Evolutionary conservation across 2,113 vertebrate genomes (phyloP), one percentile per base, ranked within the genome.

Genomic region (Pavo muticus): DNA sequence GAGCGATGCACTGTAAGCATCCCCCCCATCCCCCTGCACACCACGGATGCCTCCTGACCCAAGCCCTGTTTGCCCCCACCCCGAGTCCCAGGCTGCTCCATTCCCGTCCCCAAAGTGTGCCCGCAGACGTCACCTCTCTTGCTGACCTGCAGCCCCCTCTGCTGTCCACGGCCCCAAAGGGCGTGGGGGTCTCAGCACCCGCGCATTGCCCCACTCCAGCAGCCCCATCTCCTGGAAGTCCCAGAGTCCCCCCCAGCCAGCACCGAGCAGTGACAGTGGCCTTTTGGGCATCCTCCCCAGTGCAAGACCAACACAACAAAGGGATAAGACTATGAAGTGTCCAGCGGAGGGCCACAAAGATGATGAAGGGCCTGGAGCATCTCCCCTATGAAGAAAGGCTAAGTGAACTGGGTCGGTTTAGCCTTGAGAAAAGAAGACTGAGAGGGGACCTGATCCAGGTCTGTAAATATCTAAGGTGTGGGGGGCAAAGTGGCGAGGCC

Each of bases 61-160:
- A 11, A 40, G 17, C 19, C n/a, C 15, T 12, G 10, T 20, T 5
- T 3, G 16, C 7, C 24, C 4, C 4, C 2, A 29, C 2, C 54
- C n/a, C 48, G 15, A 71, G 50, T 56, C 24, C 70, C 3, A 44
- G 47, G 50, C 56, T 7, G 73, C 42, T 80, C 75, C 24, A 1
- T 4, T 8, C 47, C 13, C 32, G 82, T 87, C 47, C 70, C 78
- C 77, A 7, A 23, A 17, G 2, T 7, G 61, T 29, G 39, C 40
- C 87, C 5, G 37, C 48, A 0, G 19, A 1, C 45, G 88, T 88
- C 61, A 82, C 92, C 13, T 17, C 90, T 96, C 95, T 91, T 90
- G 35, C 96, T 94, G 95, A 94, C 93, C 94, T 97, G 96, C 94
- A 97, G 96, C 95, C 95, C 95, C 96, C 95, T 94, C 96, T 97